These are phyloP conservation scores for Acrossocheilus fasciatus DNA, from an alignment of 2,797 vertebrate genomes.

Conservation along the genomic window DNA sequence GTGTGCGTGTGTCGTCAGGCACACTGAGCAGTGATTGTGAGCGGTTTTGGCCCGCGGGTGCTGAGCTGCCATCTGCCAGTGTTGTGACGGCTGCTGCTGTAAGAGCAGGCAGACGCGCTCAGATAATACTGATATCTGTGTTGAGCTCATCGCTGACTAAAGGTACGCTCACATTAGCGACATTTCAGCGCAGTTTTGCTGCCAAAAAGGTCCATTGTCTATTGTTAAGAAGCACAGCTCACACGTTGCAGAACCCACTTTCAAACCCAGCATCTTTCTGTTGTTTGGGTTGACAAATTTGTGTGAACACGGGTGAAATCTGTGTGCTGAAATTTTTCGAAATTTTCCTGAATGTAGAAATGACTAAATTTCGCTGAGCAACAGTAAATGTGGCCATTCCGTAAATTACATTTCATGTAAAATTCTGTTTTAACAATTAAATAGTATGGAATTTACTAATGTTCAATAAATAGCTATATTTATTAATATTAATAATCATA, in stretches of 20 bases:
- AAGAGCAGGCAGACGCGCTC: conserved; percentile 32
- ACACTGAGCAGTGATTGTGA: conserved; percentile 67
- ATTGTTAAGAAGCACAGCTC: background rate
- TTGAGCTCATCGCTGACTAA: background rate
- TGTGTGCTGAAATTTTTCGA: background rate
- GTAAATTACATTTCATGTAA: background rate
- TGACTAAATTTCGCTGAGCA: background rate
- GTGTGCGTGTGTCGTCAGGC: conserved; percentile 58
- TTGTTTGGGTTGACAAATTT: background rate
- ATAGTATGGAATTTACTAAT: background rate
- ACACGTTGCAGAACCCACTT: background rate
- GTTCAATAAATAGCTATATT: background rate
- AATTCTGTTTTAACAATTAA: background rate
- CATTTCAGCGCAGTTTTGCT: background rate
- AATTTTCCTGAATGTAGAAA: background rate
- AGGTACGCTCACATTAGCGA: background rate
- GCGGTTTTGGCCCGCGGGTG: conserved; percentile 53
- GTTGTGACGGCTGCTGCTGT: conserved; percentile 65
- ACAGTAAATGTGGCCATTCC: background rate
- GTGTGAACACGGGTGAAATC: background rate
- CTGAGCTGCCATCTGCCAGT: conserved; percentile 68
- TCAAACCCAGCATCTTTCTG: background rate
- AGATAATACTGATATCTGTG: conserved; percentile 17
- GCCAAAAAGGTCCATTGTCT: background rate
- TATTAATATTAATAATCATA: background rate